Evolutionary conservation across 2,113 vertebrate species (phyloP).

Genomic region (Ceyx melanurus): DNA sequence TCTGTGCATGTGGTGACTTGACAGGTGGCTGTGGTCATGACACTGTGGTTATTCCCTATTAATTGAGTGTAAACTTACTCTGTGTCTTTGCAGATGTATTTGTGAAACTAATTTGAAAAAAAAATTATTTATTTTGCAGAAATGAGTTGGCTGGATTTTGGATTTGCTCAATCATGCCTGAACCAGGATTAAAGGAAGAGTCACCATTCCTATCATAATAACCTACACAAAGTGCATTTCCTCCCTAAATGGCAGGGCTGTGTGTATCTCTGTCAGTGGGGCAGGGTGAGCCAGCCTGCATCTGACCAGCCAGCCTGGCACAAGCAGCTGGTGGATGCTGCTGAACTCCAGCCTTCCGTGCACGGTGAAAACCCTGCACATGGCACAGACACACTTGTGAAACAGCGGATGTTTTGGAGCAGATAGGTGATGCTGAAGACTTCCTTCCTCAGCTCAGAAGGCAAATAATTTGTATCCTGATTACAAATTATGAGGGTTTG

Average conservation of each 20-base stretch:
- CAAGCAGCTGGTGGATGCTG: background rate
- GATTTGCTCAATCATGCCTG: background rate
- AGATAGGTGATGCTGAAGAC: constrained; percentile 57
- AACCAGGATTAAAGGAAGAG: background rate
- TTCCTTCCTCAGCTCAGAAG: constrained; percentile 61
- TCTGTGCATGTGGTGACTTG: background rate
- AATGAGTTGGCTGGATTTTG: background rate
- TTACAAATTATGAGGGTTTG: constrained; percentile 57
- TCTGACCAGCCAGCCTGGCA: background rate
- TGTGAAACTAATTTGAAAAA: background rate
- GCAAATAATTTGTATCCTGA: constrained; percentile 66
- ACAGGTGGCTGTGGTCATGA: background rate
- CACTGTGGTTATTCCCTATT: background rate
- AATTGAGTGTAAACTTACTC: background rate
- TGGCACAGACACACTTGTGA: background rate
- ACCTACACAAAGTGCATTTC: background rate
- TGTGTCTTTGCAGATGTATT: background rate
- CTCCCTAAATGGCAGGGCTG: background rate
- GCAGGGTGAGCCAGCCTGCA: background rate
- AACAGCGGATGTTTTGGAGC: constrained; percentile 55
- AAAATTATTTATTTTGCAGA: background rate
- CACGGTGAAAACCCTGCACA: background rate
- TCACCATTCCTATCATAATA: background rate
- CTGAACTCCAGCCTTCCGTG: background rate
- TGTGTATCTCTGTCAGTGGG: fast-evolving